Evolutionary conservation across 2,797 vertebrate species (phyloP), one percentile per base, ranked within the genome.

Genomic region (Hydrophis major): DNA sequence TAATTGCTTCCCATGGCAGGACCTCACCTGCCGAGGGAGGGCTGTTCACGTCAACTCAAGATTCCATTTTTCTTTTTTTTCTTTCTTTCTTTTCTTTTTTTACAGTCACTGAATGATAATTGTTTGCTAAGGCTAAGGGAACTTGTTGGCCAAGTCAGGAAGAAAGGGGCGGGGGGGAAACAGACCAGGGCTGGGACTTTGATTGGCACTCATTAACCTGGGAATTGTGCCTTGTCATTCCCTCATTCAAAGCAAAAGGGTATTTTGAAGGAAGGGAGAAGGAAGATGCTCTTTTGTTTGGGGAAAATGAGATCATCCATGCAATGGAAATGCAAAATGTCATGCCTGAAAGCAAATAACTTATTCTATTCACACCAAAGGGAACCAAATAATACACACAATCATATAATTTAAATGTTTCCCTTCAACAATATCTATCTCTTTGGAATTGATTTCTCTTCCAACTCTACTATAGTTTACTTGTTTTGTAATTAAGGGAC

Each of bases 1-100:
- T 99, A 99, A 99, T 99, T 99, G 98, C 99, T 99, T 99, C 99
- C 99, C 99, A 99, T 98, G 98, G 98, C 98, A 99, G 98, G 98
- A 98, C 98, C 98, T 98, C 97, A 97, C 98, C 98, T 98, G 98
- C 98, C 97, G 63, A 96, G 97, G 97, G 97, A 98, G 97, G 97
- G 98, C 97, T 97, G 97, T 96, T 97, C 97, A 97, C 97, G 96
- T 98, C 98, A 98, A 97, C 97, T 97, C 96, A 97, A 98, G 98
- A 98, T 99, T 99, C 98, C 98, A 99, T 60, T 83, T 91, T 91
- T 50, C 55, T 57, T 89, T 60, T 14, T 47, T 61, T 66, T n/a
- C 4, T 14, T n/a, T 28, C 28, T 66, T 32, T 69, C 28, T 86
- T 57, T 6, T 7, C 37, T 57, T 99, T 98, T 98, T 83, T 98